phyloP scores from a whole-genome alignment of 2,797 vertebrate genomes.

The Loris lydekkerianus region DNA sequence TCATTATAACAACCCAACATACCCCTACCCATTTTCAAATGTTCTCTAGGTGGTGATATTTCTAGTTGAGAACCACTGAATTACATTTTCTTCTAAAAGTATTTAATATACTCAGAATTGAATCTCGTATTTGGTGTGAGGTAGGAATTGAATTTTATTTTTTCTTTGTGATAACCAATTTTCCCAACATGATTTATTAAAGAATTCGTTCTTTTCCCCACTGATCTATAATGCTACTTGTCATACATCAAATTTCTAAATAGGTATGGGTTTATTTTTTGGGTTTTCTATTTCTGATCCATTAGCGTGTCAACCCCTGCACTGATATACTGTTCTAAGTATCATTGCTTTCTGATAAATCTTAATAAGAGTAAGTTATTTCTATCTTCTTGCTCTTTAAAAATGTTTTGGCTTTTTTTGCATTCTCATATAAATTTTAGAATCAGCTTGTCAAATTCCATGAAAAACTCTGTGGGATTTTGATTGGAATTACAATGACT shows the following conservation, averaged over 20 bases:
- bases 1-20: not conserved
- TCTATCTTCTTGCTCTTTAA: slow-evolving; percentile 34
- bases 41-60: not conserved
- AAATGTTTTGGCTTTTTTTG: slow-evolving; percentile 61
- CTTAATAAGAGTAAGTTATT: slow-evolving; percentile 47
- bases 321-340: slow-evolving; percentile 29
- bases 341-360: not conserved
- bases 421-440: slow-evolving; percentile 36
- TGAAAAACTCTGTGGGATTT: slow-evolving; percentile 40
- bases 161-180: slow-evolving; percentile 49
- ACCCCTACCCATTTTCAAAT: not conserved
- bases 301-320: not conserved
- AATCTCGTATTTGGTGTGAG: slow-evolving; percentile 47
- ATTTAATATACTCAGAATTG: slow-evolving; percentile 27
- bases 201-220: not conserved
- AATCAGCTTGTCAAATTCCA: not conserved
- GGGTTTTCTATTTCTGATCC: slow-evolving; percentile 22
- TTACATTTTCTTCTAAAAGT: slow-evolving; percentile 44
- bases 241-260: slow-evolving; percentile 51
- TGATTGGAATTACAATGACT: slow-evolving; percentile 59
- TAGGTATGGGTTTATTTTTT: slow-evolving; percentile 7
- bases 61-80: slow-evolving; percentile 25
- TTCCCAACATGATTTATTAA: slow-evolving; percentile 3
- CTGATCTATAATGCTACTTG: slow-evolving; percentile 13
- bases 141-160: slow-evolving; percentile 43